These are phyloP conservation scores for Ennomos erosarius DNA, from an alignment of 2,888 invertebrate species.

Conservation along the genomic window DNA sequence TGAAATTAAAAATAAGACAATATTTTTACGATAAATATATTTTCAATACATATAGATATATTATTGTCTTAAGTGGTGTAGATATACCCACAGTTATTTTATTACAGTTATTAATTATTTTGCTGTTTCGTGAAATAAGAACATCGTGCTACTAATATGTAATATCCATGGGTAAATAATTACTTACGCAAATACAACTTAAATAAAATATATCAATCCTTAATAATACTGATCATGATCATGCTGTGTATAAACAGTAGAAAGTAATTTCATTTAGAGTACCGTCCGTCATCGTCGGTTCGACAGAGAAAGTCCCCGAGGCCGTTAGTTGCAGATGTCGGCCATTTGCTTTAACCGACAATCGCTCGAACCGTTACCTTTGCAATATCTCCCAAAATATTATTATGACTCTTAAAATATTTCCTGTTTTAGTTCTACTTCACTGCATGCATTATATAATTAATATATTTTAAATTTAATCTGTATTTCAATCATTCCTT, in stretches of 20 bases:
- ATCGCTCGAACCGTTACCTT: conserved; percentile 47
- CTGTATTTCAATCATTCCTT: conserved; percentile 30
- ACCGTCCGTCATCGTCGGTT: conserved; percentile 28
- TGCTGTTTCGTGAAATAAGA: too few relatives aligned
- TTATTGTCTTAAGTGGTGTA: too few relatives aligned
- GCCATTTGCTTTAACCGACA: conserved; percentile 68
- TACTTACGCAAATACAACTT: too few relatives aligned
- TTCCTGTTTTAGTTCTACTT: conserved; percentile 33
- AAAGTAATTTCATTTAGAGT: conserved; percentile 54
- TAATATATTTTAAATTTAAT: conserved; percentile 22
- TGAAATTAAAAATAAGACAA: too few relatives aligned
- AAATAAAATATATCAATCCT: not conserved
- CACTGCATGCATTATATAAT: conserved; percentile 36
- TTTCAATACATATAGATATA: too few relatives aligned
- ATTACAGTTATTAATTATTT: too few relatives aligned
- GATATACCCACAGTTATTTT: too few relatives aligned
- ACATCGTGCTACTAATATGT: too few relatives aligned
- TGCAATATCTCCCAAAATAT: conserved; percentile 34
- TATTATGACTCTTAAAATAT: conserved; percentile 23
- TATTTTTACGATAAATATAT: too few relatives aligned
- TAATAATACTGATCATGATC: conserved; percentile 10
- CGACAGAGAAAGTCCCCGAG: conserved; percentile 72
- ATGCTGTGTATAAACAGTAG: conserved; percentile 41
- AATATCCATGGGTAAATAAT: too few relatives aligned
- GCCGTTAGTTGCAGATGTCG: conserved; percentile 54